These are phyloP conservation scores for Shinisaurus crocodilurus DNA, from an alignment of 2,113 vertebrate species.

Conservation along the genomic window DNA sequence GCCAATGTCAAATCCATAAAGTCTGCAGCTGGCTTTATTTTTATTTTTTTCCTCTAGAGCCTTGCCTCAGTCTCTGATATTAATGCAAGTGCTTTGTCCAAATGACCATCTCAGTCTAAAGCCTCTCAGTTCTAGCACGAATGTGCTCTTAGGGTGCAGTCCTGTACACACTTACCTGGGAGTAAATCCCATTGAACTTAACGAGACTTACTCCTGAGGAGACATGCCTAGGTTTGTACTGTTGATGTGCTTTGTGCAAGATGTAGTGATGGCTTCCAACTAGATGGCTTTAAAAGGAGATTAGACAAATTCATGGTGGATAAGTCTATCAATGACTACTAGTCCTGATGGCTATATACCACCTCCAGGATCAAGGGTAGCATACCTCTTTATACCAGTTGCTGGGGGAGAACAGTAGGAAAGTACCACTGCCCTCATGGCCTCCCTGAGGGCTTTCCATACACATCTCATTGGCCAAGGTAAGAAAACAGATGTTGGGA, in stretches of 20 bases:
- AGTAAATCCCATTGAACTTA: not conserved
- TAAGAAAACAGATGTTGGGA: not conserved
- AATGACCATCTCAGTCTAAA: not conserved
- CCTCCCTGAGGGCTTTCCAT: not conserved
- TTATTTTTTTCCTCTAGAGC: not conserved
- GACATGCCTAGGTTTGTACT: not conserved
- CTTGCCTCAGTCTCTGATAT: not conserved
- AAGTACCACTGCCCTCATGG: not conserved
- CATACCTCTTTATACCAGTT: not conserved
- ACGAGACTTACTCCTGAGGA: not conserved
- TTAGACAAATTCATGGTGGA: too few relatives aligned
- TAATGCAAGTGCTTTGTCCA: not conserved
- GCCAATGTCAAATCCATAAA: slow-evolving; percentile 19
- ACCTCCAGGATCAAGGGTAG: not conserved
- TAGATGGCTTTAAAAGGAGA: not conserved
- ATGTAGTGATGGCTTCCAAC: not conserved
- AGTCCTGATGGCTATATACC: not conserved
- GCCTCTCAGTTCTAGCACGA: too few relatives aligned
- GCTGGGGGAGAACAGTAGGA: not conserved
- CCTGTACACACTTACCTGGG: not conserved
- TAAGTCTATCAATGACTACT: not conserved
- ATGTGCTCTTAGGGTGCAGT: not conserved
- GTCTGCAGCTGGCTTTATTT: not conserved
- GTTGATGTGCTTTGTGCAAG: not conserved
- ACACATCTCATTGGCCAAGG: not conserved